A percentile compares a stretch with the other conserved stretches of the same genome.
phyloP scores from a whole-genome alignment of 2,888 invertebrate species.

The Cotesia congregata region DNA sequence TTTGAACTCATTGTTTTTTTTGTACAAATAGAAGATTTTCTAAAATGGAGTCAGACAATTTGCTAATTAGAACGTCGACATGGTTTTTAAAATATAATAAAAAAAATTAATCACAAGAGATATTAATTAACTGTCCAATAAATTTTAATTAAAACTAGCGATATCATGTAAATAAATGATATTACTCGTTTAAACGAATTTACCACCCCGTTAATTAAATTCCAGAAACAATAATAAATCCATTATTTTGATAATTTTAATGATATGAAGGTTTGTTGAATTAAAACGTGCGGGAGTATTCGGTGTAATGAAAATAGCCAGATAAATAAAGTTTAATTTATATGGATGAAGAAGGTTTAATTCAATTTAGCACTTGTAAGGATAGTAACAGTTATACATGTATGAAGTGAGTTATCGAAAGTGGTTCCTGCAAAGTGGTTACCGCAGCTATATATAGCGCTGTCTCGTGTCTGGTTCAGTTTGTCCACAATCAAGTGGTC shows the following conservation, averaged over 20 bases:
- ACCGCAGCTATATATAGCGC: background rate
- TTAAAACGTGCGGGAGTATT: background rate
- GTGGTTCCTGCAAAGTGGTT: constrained; percentile 10
- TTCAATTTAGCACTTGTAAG: background rate
- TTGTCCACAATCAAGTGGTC: constrained; percentile 24
- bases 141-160: background rate
- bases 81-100: too few relatives aligned
- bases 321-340: background rate
- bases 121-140: background rate
- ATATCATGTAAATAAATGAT: background rate
- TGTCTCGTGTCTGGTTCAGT: constrained; percentile 6
- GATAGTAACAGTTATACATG: background rate
- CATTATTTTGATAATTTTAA: background rate
- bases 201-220: background rate
- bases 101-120: too few relatives aligned
- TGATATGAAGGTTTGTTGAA: background rate
- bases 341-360: background rate
- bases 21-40: too few relatives aligned
- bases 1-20: too few relatives aligned
- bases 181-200: background rate
- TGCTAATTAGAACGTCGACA: too few relatives aligned
- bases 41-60: too few relatives aligned
- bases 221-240: background rate
- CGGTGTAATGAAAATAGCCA: background rate
- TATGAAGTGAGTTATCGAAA: constrained; percentile 2